Conservation (phyloP, 2,888 invertebrate species). For the Cabera pusaria region DNA sequence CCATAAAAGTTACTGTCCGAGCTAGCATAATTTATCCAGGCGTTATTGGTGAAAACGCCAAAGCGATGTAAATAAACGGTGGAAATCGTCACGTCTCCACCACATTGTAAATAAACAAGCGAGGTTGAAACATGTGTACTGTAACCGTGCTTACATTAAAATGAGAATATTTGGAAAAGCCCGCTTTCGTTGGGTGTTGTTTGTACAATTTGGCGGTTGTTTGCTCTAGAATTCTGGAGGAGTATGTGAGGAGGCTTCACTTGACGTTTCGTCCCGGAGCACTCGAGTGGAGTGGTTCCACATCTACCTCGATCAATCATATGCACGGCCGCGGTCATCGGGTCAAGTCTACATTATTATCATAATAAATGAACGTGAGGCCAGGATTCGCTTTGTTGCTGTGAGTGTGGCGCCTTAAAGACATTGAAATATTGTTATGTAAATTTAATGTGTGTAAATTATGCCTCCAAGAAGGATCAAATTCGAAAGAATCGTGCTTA, state of each 20-base stretch:
- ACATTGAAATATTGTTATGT: too few species aligned
- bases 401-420: too few species aligned
- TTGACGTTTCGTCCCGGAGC: constrained; percentile 15
- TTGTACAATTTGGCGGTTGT: constrained; percentile 16
- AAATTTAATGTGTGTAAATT: too few species aligned
- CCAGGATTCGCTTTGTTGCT: constrained; percentile 13
- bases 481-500: too few species aligned
- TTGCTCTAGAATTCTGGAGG: constrained; percentile 10
- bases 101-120: constrained; percentile 30
- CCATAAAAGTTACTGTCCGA: constrained; percentile 19
- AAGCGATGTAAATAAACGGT: constrained; percentile 32
- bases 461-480: too few species aligned
- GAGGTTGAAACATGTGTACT: constrained; percentile 27
- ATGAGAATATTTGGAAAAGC: constrained; percentile 17
- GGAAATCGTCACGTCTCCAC: constrained; percentile 36
- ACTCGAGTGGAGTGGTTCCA: constrained; percentile 13
- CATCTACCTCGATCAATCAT: constrained; percentile 47
- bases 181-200: constrained; percentile 16
- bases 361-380: constrained; percentile 25
- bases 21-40: constrained; percentile 14
- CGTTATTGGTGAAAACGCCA: constrained; percentile 24
- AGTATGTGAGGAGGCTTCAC: constrained; percentile 7
- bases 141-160: constrained; percentile 22
- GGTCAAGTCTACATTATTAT: constrained; percentile 16
- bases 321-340: constrained; percentile 27